A percentile compares a stretch with the other conserved stretches of the same genome.
Evolutionary conservation across 1,140 invertebrate species (phyloP).

Genomic region (Scaptomyza montana): DNA sequence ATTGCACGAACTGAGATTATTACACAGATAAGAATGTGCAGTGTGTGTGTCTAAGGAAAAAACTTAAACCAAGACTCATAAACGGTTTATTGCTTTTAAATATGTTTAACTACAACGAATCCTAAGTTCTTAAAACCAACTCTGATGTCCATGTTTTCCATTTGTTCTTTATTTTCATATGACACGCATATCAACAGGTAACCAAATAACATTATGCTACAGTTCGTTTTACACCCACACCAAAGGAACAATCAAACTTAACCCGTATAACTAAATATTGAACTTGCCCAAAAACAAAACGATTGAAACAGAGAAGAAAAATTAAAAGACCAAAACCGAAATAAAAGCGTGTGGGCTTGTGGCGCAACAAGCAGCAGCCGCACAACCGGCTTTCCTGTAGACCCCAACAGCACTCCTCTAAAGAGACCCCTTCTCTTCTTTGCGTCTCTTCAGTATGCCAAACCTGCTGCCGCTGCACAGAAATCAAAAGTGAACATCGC

Average conservation of each 20-base stretch:
- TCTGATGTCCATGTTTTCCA: neutral
- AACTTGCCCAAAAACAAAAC: slow-evolving; percentile 27
- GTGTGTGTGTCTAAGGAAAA: no score
- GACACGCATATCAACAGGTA: slow-evolving; percentile 44
- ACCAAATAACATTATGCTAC: slow-evolving; percentile 13
- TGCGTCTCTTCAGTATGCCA: slow-evolving; percentile 33
- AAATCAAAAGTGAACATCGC: slow-evolving; percentile 80
- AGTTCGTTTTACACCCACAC: slow-evolving; percentile 28
- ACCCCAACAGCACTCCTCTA: slow-evolving; percentile 1
- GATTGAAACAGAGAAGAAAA: slow-evolving; percentile 1
- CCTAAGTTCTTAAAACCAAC: no score
- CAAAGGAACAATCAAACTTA: neutral
- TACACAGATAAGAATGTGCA: no score
- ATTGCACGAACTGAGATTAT: no score
- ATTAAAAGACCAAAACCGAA: slow-evolving; percentile 6
- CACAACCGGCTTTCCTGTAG: slow-evolving; percentile 44
- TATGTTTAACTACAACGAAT: no score
- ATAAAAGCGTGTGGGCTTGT: slow-evolving; percentile 40
- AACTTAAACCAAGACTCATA: no score
- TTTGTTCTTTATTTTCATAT: slow-evolving; percentile 22
- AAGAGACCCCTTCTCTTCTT: neutral
- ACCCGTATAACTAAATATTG: slow-evolving; percentile 35
- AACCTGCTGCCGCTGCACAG: slow-evolving; percentile 79
- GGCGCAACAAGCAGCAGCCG: slow-evolving; percentile 45
- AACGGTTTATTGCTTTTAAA: no score